Conservation (phyloP, 2,888 invertebrate genomes). For the Rhorus exstirpatorius region DNA sequence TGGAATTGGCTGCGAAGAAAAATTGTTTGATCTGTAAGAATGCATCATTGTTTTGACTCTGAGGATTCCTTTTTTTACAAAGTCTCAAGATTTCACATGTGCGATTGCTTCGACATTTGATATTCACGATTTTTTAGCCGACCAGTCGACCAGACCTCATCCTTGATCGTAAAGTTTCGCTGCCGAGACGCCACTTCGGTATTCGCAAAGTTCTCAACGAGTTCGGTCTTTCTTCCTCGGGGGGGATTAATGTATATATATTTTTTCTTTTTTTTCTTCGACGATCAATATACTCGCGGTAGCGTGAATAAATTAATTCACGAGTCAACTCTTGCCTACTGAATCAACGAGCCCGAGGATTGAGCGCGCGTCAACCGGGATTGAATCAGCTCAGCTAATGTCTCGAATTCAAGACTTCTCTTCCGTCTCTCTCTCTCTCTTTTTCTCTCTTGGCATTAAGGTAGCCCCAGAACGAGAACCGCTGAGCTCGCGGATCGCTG, state of each 20-base stretch:
- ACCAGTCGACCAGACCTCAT: no score
- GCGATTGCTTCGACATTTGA: no score
- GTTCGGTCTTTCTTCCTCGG: not conserved
- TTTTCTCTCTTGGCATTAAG: slow-evolving; percentile 14
- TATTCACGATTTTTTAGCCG: no score
- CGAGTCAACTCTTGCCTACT: slow-evolving; percentile 23
- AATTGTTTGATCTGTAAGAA: no score
- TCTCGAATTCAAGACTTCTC: slow-evolving; percentile 12
- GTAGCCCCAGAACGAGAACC: slow-evolving; percentile 65
- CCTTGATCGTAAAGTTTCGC: slow-evolving; percentile 5
- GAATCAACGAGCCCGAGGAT: slow-evolving; percentile 47
- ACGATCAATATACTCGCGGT: not conserved
- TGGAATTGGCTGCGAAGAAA: no score
- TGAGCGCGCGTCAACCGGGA: slow-evolving; percentile 13
- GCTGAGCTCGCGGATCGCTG: slow-evolving; percentile 65
- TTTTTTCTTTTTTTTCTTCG: not conserved
- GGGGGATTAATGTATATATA: slow-evolving; percentile 32
- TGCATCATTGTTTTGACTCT: no score
- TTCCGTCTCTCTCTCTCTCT: slow-evolving; percentile 18
- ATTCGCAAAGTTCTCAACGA: slow-evolving; percentile 10
- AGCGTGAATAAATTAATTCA: slow-evolving; percentile 44
- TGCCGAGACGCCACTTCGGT: slow-evolving; percentile 14
- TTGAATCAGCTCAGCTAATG: slow-evolving; percentile 53
- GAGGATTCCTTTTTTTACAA: no score
- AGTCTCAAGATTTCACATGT: no score